Conservation (phyloP, 2,113 vertebrate species). For the Coptodon bakossiorum region DNA sequence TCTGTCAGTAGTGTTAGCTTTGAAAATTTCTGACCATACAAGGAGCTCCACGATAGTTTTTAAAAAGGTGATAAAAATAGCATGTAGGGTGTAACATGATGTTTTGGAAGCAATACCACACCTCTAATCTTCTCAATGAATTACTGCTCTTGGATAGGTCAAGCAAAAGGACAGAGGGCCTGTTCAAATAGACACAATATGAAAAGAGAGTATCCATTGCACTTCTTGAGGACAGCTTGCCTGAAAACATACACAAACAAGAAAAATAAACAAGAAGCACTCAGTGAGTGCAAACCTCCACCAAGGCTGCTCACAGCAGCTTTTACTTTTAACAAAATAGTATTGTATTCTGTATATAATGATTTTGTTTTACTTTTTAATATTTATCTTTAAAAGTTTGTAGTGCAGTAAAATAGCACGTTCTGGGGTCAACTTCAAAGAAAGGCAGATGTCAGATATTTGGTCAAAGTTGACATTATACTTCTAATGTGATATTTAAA, state of each 20-base stretch:
- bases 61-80: neutral
- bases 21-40: neutral
- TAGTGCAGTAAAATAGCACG: neutral
- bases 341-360: neutral
- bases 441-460: neutral
- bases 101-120: neutral
- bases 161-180: neutral
- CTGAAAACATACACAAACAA: neutral
- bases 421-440: neutral
- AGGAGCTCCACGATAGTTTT: neutral
- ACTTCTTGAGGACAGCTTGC: neutral
- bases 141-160: neutral
- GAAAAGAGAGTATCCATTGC: neutral
- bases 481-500: neutral
- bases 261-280: neutral
- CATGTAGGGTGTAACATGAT: neutral
- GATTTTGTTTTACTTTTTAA: neutral
- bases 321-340: neutral
- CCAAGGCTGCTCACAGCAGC: neutral
- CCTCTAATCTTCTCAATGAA: neutral
- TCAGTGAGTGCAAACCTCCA: neutral
- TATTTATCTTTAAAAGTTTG: neutral
- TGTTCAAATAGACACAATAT: neutral
- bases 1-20: neutral
- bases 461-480: neutral